Evolutionary conservation across 2,113 vertebrate species (phyloP).

Genomic region (Antechinus flavipes): DNA sequence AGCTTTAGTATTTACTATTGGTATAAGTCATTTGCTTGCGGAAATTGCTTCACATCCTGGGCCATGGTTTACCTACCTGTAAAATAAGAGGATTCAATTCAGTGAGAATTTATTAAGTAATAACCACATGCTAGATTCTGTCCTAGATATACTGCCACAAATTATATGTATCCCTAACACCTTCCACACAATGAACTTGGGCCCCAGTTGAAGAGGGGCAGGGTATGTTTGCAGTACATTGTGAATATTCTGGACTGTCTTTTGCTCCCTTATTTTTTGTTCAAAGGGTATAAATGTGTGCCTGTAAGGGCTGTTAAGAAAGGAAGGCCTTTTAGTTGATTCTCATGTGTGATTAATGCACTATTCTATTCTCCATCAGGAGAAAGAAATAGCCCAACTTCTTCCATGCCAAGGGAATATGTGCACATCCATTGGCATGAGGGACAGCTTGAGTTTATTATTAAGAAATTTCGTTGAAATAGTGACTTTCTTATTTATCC

Average conservation of each 20-base stretch:
- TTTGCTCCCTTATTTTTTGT: background rate
- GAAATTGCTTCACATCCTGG: background rate
- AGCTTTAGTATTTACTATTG: background rate
- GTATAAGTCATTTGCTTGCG: background rate
- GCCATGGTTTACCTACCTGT: background rate
- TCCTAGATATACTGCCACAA: background rate
- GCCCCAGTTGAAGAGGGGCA: background rate
- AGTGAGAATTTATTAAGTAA: background rate
- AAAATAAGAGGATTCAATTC: background rate
- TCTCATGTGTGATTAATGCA: background rate
- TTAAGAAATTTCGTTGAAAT: background rate
- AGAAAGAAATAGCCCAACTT: background rate
- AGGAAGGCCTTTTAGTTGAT: background rate
- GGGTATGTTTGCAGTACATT: background rate
- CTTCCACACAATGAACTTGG: background rate
- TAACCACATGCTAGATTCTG: background rate
- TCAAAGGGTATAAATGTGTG: background rate
- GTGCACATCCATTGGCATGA: background rate
- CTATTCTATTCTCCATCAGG: background rate
- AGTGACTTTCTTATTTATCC: conserved; percentile 15
- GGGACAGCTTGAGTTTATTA: background rate
- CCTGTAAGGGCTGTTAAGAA: background rate
- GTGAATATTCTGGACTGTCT: background rate
- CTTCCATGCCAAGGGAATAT: background rate
- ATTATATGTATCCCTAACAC: background rate